These are phyloP conservation scores for Xiphophorus hellerii DNA, from an alignment of 2,113 vertebrate species.

Conservation along the genomic window DNA sequence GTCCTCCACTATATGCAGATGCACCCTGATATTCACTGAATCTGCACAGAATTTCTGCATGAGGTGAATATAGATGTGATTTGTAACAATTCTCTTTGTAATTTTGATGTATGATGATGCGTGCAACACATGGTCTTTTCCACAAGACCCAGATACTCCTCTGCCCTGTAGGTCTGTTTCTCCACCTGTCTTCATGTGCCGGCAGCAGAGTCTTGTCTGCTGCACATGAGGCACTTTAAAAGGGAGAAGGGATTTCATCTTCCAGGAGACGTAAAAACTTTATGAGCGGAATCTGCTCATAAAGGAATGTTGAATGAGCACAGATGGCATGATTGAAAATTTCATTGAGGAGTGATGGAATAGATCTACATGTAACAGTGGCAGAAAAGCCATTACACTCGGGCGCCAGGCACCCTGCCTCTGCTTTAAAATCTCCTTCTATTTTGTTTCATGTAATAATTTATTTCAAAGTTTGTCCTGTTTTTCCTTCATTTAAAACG, in stretches of 20 bases:
- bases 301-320: slow-evolving; percentile 45
- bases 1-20: slow-evolving; percentile 58
- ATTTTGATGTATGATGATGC: slow-evolving; percentile 68
- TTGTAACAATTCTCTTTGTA: slow-evolving; percentile 71
- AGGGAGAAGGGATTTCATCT: slow-evolving; percentile 25
- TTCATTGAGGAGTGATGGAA: slow-evolving; percentile 49
- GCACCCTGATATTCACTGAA: slow-evolving; percentile 55
- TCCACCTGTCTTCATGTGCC: slow-evolving; percentile 18
- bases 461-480: slow-evolving; percentile 16
- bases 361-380: slow-evolving; percentile 18
- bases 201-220: slow-evolving; percentile 12
- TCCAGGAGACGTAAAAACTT: slow-evolving; percentile 38
- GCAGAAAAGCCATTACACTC: slow-evolving; percentile 7
- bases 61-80: slow-evolving; percentile 72
- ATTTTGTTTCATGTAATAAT: slow-evolving; percentile 32
- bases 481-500: slow-evolving; percentile 41
- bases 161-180: slow-evolving; percentile 51
- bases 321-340: slow-evolving; percentile 57
- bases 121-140: slow-evolving; percentile 57
- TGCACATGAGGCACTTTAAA: slow-evolving; percentile 16
- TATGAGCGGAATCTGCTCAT: slow-evolving; percentile 44
- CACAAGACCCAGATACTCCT: slow-evolving; percentile 54
- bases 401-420: not conserved
- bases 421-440: slow-evolving; percentile 7
- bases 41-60: slow-evolving; percentile 66